Conservation (phyloP, 2,113 vertebrate species). For the Hemicordylus capensis region DNA sequence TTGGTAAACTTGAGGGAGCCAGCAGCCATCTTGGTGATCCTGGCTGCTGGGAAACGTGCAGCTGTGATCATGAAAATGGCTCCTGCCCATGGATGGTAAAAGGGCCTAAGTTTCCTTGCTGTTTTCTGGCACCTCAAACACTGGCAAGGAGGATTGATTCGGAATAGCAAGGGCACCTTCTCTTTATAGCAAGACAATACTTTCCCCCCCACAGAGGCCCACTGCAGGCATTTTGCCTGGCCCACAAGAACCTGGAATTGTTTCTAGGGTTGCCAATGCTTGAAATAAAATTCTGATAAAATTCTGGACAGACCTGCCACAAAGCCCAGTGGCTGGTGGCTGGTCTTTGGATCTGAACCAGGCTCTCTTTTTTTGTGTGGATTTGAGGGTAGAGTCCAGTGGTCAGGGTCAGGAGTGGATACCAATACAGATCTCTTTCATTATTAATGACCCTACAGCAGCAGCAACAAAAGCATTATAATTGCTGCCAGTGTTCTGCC, state of each 20-base stretch:
- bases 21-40: not conserved
- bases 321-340: no score
- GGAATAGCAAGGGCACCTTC: not conserved
- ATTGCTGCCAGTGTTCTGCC: no score
- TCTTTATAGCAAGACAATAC: not conserved
- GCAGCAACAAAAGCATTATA: no score
- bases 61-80: not conserved
- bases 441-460: no score
- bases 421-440: no score
- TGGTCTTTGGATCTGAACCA: no score
- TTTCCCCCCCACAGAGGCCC: not conserved
- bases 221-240: not conserved
- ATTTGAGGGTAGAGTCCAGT: no score
- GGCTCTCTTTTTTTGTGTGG: no score
- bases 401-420: no score
- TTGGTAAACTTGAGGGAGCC: not conserved
- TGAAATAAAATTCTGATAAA: no score
- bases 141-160: not conserved
- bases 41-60: not conserved
- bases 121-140: not conserved
- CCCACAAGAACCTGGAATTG: no score
- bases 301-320: no score
- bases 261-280: not conserved
- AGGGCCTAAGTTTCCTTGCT: not conserved
- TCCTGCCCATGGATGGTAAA: not conserved